A percentile compares a stretch with the other conserved stretches of the same genome.
These are phyloP conservation scores for Symphodus melops DNA, from an alignment of 2,113 vertebrate genomes.

Conservation along the genomic window DNA sequence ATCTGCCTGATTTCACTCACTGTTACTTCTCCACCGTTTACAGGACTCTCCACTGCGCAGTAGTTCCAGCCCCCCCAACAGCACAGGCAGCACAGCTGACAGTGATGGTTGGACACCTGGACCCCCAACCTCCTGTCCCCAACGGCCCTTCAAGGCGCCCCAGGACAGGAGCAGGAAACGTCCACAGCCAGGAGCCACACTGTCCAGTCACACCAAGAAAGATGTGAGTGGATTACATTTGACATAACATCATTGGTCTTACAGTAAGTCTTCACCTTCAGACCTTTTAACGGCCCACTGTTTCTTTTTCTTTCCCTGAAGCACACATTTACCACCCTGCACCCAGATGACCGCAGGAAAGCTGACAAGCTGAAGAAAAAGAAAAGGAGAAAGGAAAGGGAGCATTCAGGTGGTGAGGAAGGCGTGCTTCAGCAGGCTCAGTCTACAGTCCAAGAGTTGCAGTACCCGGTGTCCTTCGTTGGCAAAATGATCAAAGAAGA, in stretches of 20 bases:
- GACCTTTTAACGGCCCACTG: not conserved
- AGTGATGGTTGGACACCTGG: slow-evolving; percentile 93
- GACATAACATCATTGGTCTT: not conserved
- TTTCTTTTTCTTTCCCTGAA: slow-evolving; percentile 29
- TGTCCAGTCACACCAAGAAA: slow-evolving; percentile 66
- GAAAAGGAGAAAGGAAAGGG: slow-evolving; percentile 86
- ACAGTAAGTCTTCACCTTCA: not conserved
- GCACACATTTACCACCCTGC: slow-evolving; percentile 63
- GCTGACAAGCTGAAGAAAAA: slow-evolving; percentile 93
- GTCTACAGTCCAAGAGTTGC: slow-evolving; percentile 25
- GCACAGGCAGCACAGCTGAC: slow-evolving; percentile 94
- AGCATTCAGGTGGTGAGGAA: slow-evolving; percentile 74
- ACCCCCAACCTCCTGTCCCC: slow-evolving; percentile 76
- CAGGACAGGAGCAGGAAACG: slow-evolving; percentile 84
- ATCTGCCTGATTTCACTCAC: not conserved
- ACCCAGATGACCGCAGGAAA: slow-evolving; percentile 85
- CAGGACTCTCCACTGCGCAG: slow-evolving; percentile 90
- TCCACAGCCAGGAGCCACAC: slow-evolving; percentile 55
- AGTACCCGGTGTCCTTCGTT: slow-evolving; percentile 60
- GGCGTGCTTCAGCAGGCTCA: slow-evolving; percentile 40
- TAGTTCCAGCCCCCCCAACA: slow-evolving; percentile 96
- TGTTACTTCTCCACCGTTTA: slow-evolving; percentile 8
- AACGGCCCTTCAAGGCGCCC: slow-evolving; percentile 67
- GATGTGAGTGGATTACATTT: slow-evolving; percentile 54
- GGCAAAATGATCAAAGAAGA: slow-evolving; percentile 87